Evolutionary conservation across 2,888 invertebrate genomes (phyloP), one percentile per base, ranked within the genome.

Genomic region (Iphiclides podalirius): DNA sequence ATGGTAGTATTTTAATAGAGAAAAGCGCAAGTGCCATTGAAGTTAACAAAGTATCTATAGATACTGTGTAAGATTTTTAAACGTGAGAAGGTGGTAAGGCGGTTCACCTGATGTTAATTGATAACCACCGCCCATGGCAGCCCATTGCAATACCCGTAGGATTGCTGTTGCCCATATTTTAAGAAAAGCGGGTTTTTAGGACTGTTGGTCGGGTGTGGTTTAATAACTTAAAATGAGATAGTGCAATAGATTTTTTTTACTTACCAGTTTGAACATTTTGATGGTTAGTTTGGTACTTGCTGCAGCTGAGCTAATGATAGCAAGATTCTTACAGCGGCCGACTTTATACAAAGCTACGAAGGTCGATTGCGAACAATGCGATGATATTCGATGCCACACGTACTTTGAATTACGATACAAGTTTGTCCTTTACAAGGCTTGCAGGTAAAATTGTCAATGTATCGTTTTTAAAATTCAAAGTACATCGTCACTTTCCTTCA

Each of bases 301-400:
- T 64, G 52, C 60, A 58, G 52, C 50, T 55, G 58, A 64, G 61
- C 60, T 69, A 77, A 67, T 78, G 75, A 75, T 76, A 60, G 50
- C 41, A 51, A 53, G 46, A 39, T 40, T 43, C 20, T 33, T 34
- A 33, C 47, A 14, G 43, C 44, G 40, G 51, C 44, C 40, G 59
- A 63, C 53, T 74, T 70, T 75, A 76, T 78, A 77, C 63, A 64
- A 57, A 62, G 52, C 43, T 56, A 44, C 55, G 78, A 77, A 78
- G 78, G 78, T 63, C 74, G 57, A 63, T 50, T 55, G 46, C 44
- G 47, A 33, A 58, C 60, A 63, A 58, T 58, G 57, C 57, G 61
- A 64, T 63, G 61, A 61, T 64, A 59, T 57, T 52, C 53, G 52
- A 41, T 53, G 47, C 51, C 53, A 46, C 53, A 54, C 58, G 59